Evolutionary conservation across 2,113 vertebrate species (phyloP).

Genomic region (Saiga tatarica): DNA sequence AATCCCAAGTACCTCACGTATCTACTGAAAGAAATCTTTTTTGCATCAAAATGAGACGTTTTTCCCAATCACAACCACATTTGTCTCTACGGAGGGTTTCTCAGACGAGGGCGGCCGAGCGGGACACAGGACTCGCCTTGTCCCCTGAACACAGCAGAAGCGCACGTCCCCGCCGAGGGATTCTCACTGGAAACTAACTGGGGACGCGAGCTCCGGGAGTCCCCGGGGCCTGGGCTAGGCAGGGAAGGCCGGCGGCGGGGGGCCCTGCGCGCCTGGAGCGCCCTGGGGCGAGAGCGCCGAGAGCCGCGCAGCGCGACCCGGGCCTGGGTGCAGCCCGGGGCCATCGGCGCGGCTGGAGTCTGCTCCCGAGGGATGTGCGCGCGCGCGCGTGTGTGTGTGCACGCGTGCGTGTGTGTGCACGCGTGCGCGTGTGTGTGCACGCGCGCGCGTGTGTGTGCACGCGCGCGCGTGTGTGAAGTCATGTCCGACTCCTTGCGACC

Average conservation of each 20-base stretch:
- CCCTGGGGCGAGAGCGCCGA: neutral
- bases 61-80: neutral
- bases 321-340: neutral
- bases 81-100: neutral
- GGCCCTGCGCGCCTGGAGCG: neutral
- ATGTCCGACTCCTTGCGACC: neutral
- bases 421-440: neutral
- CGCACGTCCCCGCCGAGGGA: rapidly evolving
- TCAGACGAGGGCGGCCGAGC: neutral
- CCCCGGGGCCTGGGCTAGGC: neutral
- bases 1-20: neutral
- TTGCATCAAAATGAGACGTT: neutral
- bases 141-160: neutral
- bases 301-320: neutral
- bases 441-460: rapidly evolving
- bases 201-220: neutral
- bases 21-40: neutral
- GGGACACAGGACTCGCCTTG: neutral
- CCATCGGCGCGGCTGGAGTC: neutral
- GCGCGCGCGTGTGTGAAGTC: neutral
- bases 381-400: rapidly evolving
- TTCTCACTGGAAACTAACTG: neutral
- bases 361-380: neutral
- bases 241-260: neutral
- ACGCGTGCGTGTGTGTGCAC: no score